Evolutionary conservation across 2,113 vertebrate genomes (phyloP), one percentile per base, ranked within the genome.

Genomic region (Tilapia sparmanii): DNA sequence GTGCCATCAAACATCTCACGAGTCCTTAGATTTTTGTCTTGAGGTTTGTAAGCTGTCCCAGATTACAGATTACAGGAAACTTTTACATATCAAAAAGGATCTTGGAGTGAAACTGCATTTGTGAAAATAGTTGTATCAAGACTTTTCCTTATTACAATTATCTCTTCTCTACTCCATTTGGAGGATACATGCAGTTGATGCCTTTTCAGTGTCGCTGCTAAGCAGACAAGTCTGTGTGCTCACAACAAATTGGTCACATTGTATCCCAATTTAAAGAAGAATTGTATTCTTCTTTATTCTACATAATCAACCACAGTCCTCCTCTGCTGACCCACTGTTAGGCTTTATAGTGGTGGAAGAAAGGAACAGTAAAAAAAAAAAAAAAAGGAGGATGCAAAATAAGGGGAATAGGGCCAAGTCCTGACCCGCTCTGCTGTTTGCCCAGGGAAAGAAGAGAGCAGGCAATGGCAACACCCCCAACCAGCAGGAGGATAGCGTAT

Each of bases 341-440:
- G 54, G 24, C 42, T 53, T 81, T 40, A 2, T 63, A 71, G 57
- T 5, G 6, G 22, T 73, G 90, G 54, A 76, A 2, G 2, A 66
- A 59, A 80, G 83, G 47, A 79, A 50, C 8, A 29, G 54, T 19
- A 1, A 40, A 38, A 83, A 63, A 57, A 38, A 18, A 52, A 8
- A 31, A 26, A 4, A 3, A 7, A 63, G 68, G 12, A 2, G 35
- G 7, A 29, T 5, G 8, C n/a, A 59, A 57, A 66, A 61, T 47
- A 31, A 86, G 78, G 84, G 59, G 83, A 80, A 82, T 82, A 87
- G 89, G 86, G 86, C 80, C 78, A 85, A 26, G 91, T 92, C 88
- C 94, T 92, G 93, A 94, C 93, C 93, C 95, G 92, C 90, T 90
- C 92, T 86, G 90, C 86, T 93, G 90, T 94, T 93, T 94, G 95